Evolutionary conservation across 1,140 invertebrate genomes (phyloP).

Genomic region (Elysia chlorotica): DNA sequence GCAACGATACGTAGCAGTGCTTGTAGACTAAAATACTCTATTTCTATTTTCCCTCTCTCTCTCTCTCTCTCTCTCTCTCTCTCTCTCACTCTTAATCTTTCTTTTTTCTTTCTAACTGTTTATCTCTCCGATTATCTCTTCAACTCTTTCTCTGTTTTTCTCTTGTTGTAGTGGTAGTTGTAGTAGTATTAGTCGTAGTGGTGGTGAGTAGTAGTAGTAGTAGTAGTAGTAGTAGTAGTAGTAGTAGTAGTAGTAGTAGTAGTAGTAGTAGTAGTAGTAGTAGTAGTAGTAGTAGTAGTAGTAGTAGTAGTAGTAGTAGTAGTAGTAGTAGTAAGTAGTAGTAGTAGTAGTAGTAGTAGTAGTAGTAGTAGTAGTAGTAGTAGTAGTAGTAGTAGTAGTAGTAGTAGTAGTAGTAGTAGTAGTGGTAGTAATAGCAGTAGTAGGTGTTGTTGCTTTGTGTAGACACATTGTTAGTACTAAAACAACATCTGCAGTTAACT

Average conservation of each 20-base stretch:
- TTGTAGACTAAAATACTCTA: no score
- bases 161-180: constrained; percentile 19
- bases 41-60: no score
- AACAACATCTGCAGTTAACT: no score
- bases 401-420: constrained; percentile 18
- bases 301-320: constrained; percentile 22
- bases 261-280: constrained; percentile 8
- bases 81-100: no score
- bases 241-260: constrained; percentile 15
- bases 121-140: no score
- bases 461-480: no score
- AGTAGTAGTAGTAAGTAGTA: constrained; percentile 6
- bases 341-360: constrained; percentile 5
- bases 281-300: constrained; percentile 16
- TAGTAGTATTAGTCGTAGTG: constrained; percentile 22
- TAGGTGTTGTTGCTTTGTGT: constrained; percentile 1
- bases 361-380: constrained; percentile 24
- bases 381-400: constrained; percentile 17
- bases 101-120: no score
- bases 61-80: no score
- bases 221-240: constrained; percentile 23
- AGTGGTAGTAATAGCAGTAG: constrained; percentile 18
- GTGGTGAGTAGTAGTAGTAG: constrained; percentile 13
- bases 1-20: no score
- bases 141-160: no score